Base-by-base conservation (phyloP, 2,113 vertebrate species). In the Psittacula cyanocephala region DNA sequence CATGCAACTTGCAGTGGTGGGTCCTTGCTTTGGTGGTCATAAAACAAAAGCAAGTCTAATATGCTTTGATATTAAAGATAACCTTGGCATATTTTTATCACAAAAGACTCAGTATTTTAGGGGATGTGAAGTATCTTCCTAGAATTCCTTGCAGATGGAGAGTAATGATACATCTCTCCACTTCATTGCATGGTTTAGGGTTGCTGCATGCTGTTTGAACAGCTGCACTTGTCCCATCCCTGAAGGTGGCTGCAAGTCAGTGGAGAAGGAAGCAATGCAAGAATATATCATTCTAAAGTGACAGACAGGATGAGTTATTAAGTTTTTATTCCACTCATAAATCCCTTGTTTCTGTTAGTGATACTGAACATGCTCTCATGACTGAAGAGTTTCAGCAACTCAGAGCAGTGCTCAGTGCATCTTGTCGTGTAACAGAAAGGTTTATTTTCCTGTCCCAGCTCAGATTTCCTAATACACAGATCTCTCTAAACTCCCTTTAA, bases 191-290 rank as follows among this genome's bases (percentile, higher is more conserved):
- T 28, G 80, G 88, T 93, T 95, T 94, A 92, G 65, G 59, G 83
- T 96, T 96, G 95, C 95, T 93, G 6, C 47, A 35, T 12, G 23
- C 68, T 96, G 93, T 96, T 96, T 96, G 81, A 92, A 96, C 96
- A 96, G 95, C 88, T 96, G 96, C 10, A 65, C 28, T 93, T 71
- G 81, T 84, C 60, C 83, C 57, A 92, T 68, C 86, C 77, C 80
- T 88, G 41, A 96, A 95, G 57, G 88, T 94, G 92, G 86, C 35
- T 91, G 41, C 80, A 79, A 92, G 69, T 94, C 80, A 69, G 57
- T 39, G 49, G 57, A 93, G 76, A 60, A 81, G 69, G 71, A 93
- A 91, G 72, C n/a, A 84, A 84, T 72, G 57, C 52, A 50, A 91
- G 55, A 46, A 72, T 86, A 37, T 86, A 69, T 92, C 69, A 86